phyloP scores from a whole-genome alignment of 1,140 invertebrate genomes.

The Neodiprion pinetum region DNA sequence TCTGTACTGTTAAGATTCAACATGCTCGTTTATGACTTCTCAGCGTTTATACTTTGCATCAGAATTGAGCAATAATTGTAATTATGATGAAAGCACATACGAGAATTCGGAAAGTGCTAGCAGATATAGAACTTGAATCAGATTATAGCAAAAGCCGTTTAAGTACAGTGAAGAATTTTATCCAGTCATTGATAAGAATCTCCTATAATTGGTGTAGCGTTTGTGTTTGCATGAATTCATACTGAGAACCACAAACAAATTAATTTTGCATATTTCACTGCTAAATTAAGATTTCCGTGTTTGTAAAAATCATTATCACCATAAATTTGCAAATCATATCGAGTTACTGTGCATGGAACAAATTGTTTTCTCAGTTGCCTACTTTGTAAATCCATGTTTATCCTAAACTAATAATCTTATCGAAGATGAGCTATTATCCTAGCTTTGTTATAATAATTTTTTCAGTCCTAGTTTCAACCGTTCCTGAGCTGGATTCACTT shows the following conservation, averaged over 20 bases:
- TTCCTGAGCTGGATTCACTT: conserved; percentile 78
- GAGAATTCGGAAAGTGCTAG: too few relatives aligned
- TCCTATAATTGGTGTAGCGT: background rate
- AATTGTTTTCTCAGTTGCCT: conserved; percentile 20
- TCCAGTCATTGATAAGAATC: background rate
- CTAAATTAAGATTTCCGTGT: background rate
- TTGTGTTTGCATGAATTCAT: background rate
- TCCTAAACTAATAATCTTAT: conserved; percentile 28
- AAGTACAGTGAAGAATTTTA: background rate
- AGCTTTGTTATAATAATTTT: conserved; percentile 56
- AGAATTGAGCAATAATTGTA: too few relatives aligned
- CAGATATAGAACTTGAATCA: too few relatives aligned
- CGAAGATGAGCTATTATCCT: conserved; percentile 22
- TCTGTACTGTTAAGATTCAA: too few relatives aligned
- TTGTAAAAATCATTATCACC: background rate
- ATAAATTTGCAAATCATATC: too few relatives aligned
- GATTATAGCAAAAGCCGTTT: too few relatives aligned
- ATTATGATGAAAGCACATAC: too few relatives aligned
- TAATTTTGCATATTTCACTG: background rate
- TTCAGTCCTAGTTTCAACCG: conserved; percentile 64
- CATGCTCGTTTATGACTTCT: too few relatives aligned
- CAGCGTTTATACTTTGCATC: too few relatives aligned
- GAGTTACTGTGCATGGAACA: background rate
- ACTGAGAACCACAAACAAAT: background rate
- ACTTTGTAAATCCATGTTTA: conserved; percentile 51